phyloP scores from a whole-genome alignment of 2,888 invertebrate genomes.

The Kryphioiulus occultus region DNA sequence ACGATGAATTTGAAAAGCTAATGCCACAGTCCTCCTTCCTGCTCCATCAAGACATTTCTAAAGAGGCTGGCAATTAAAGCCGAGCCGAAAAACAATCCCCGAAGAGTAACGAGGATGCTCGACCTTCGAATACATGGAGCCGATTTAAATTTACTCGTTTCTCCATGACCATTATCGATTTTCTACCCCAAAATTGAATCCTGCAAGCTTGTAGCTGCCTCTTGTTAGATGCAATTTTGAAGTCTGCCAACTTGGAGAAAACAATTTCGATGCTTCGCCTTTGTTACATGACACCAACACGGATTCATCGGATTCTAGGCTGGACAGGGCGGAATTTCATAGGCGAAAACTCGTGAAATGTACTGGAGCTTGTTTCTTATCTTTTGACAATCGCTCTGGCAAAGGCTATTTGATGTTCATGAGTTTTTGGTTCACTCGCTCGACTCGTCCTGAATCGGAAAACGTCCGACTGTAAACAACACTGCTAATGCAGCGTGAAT shows the following conservation, averaged over 20 bases:
- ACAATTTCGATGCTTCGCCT: not conserved
- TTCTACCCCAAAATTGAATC: not conserved
- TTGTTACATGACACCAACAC: not conserved
- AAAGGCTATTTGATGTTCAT: constrained; percentile 10
- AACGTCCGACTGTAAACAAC: not conserved
- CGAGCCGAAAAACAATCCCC: not conserved
- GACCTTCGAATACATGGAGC: not conserved
- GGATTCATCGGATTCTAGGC: not conserved
- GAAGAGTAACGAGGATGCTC: not conserved
- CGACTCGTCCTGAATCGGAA: not conserved
- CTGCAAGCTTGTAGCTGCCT: not conserved
- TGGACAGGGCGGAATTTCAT: not conserved
- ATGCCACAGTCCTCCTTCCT: not conserved
- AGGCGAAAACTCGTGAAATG: not conserved
- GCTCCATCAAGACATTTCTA: not conserved
- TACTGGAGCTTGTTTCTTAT: not conserved
- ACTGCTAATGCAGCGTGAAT: not conserved
- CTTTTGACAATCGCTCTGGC: not conserved
- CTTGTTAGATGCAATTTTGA: constrained; percentile 13
- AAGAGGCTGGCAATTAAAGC: not conserved
- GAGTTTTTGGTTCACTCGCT: not conserved
- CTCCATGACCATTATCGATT: constrained; percentile 6
- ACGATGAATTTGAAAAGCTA: not conserved
- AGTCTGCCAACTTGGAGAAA: not conserved
- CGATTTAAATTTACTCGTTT: not conserved